Base-by-base conservation (phyloP, 2,797 vertebrate genomes). In the Anniella stebbinsi region DNA sequence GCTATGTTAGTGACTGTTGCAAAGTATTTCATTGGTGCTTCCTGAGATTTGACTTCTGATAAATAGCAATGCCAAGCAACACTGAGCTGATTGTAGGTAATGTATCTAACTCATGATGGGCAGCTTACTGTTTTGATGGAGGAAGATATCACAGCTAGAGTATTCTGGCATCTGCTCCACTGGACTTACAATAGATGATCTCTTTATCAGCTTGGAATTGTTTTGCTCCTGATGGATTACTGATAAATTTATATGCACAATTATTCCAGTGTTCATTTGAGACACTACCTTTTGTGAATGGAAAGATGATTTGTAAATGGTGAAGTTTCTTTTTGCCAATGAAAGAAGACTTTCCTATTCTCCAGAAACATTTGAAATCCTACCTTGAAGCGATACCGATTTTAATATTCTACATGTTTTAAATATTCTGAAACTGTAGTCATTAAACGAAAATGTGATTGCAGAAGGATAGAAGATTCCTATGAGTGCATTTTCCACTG, bases 241-340 rank as follows among this genome's bases (percentile, higher is more conserved):
- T 93, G 94, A 95, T 94, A 93, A 95, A 96, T 28, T 95, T 88
- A 88, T 93, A 93, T 91, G 82, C 91, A 95, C 88, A 82, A 80
- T 96, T 96, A 93, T 92, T 91, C 81, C 87, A 91, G 91, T 70
- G 87, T 91, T 96, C 95, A 93, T 95, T 75, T 83, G 95, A 96
- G 95, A 93, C 90, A 38, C 41, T 91, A 84, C 45, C 96, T 97
- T 97, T 97, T 94, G 88, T 96, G 95, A 97, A 97, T 96, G 94
- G 89, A 96, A 95, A 95, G 92, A 89, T 95, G 72, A 91, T 96
- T 97, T 95, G 89, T 96, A 94, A 95, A 94, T 92, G 87, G 84
- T 93, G 92, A 90, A 72, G n/a, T 92, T 28, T 92, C 12, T 91
- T 90, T 95, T 96, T 92, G 89, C 91, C 80, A 89, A n/a, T 69